Base-by-base conservation (phyloP, 2,113 vertebrate species). In the Lipotes vexillifer region DNA sequence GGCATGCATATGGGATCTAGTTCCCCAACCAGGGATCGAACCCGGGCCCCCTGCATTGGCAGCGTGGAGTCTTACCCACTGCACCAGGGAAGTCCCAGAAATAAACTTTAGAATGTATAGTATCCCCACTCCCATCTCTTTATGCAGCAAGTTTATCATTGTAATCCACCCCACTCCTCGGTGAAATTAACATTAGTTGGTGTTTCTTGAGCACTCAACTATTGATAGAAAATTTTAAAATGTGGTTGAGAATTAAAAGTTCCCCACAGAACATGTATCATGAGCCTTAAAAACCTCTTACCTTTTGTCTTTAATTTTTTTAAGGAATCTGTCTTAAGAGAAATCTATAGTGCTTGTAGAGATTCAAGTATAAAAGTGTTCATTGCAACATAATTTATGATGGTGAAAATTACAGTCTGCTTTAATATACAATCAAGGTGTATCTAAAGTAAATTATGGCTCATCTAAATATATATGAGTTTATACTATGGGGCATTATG, bases 361-460 rank as follows among this genome's bases (percentile, higher is more conserved):
- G 17, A 96, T 88, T 95, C 10, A 89, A 89, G 21, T 52, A 94
- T 92, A 95, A 85, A 74, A 41, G 41, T 68, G 4, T 89, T 94
- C 5, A 90, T n/a, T 91, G 29, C 46, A 77, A 46, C 33, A 88
- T 90, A 91, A 69, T 92, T 96, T 75, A 68, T 80, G 59, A 92
- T 68, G 8, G 12, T 82, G 21, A 92, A 96, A 95, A 69, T 85
- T 85, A 55, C 13, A 84, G 38, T 95, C 29, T 95, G 36, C 41
- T 74, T 91, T 92, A 82, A 86, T 55, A 36, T 68, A 92, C 8
- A 85, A 72, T 93, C 18, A 71, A 59, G 18, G 12, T 21, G 63
- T 83, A 94, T 92, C 57, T 89, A 81, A 91, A 96, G 82, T 84
- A 90, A 93, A 94, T 94, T 89, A 69, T 92, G 72, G 12, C 18